phyloP scores from a whole-genome alignment of 2,888 invertebrate species.

The Conchocele bisecta region DNA sequence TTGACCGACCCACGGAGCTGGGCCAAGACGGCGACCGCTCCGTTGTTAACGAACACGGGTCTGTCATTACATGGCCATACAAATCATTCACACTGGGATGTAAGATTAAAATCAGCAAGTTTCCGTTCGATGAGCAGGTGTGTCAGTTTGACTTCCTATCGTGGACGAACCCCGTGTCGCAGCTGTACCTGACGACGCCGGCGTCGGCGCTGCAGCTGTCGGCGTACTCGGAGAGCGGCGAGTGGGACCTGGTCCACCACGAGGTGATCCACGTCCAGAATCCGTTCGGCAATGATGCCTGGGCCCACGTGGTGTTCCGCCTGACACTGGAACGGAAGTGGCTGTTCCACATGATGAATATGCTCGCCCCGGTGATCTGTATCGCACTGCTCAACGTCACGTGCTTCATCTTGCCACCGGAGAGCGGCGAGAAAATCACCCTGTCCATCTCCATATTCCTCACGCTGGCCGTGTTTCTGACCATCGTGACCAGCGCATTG shows the following conservation, averaged over 20 bases:
- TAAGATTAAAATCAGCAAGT: conserved; percentile 40
- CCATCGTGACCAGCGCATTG: conserved; percentile 55
- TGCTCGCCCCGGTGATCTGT: conserved; percentile 38
- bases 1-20: conserved; percentile 47
- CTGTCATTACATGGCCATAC: conserved; percentile 51
- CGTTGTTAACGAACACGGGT: conserved; percentile 34
- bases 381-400: conserved; percentile 39
- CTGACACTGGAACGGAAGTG: conserved; percentile 30
- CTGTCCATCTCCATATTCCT: conserved; percentile 55
- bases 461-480: conserved; percentile 61
- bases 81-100: conserved; percentile 38
- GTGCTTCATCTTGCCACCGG: conserved; percentile 43
- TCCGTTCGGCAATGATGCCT: conserved; percentile 14
- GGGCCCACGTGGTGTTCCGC: conserved; percentile 16
- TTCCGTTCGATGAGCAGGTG: conserved; percentile 60
- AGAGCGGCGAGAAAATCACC: conserved; percentile 47
- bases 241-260: conserved; percentile 24
- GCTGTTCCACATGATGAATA: conserved; percentile 39
- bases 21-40: conserved; percentile 47
- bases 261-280: background rate
- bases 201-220: too few relatives aligned
- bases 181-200: conserved; percentile 14
- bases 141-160: conserved; percentile 58
- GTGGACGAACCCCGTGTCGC: conserved; percentile 42
- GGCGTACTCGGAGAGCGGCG: conserved; percentile 35